These are phyloP conservation scores for Atta colombica DNA, from an alignment of 1,140 invertebrate genomes.

Conservation along the genomic window DNA sequence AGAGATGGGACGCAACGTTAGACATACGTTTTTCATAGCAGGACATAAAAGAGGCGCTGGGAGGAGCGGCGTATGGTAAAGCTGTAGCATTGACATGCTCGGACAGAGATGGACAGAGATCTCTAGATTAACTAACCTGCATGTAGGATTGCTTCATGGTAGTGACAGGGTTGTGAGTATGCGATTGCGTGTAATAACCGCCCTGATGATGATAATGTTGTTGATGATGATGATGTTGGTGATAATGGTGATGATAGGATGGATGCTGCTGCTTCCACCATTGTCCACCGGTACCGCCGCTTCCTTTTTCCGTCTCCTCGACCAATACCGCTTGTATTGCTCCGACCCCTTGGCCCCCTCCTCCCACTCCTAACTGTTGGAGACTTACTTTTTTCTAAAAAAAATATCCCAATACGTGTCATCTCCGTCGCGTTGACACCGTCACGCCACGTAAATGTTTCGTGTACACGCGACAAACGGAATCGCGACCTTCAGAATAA, in stretches of 20 bases:
- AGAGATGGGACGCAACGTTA: neutral
- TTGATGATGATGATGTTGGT: conserved; percentile 81
- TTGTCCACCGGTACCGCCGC: conserved; percentile 80
- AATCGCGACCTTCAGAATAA: neutral
- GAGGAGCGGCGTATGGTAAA: conserved; percentile 30
- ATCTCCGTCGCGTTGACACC: conserved; percentile 28
- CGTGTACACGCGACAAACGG: neutral
- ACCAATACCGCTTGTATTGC: conserved; percentile 80
- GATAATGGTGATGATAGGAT: conserved; percentile 79
- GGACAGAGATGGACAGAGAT: conserved; percentile 40
- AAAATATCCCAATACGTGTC: conserved; percentile 77
- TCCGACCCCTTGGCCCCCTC: conserved; percentile 80
- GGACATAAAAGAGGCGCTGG: neutral
- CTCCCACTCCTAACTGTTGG: conserved; percentile 81
- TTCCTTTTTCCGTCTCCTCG: conserved; percentile 78
- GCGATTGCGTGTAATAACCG: conserved; percentile 85
- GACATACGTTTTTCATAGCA: neutral
- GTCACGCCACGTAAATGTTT: neutral
- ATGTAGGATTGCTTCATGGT: conserved; percentile 86
- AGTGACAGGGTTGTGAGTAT: conserved; percentile 85
- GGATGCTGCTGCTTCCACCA: conserved; percentile 85
- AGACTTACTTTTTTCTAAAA: conserved; percentile 86
- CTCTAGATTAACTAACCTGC: conserved; percentile 83
- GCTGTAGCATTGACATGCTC: conserved; percentile 44
- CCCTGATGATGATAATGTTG: conserved; percentile 83